These are phyloP conservation scores for Verasper variegatus DNA, from an alignment of 2,113 vertebrate genomes.

Conservation along the genomic window DNA sequence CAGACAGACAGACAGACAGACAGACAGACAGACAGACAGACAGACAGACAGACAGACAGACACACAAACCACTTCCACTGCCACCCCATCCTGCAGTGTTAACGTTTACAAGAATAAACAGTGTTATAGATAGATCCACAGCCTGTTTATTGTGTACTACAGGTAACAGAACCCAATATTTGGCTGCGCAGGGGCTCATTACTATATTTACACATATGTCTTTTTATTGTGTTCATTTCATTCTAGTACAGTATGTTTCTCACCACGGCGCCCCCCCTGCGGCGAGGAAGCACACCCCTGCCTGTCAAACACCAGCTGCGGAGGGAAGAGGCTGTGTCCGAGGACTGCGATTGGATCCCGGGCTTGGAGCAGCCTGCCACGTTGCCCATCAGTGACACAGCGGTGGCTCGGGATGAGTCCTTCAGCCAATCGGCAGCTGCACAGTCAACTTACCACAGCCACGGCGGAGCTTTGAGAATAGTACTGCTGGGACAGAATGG, in stretches of 20 bases:
- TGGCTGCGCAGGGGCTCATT: background rate
- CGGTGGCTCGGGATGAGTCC: constrained; percentile 67
- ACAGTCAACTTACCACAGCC: constrained; percentile 65
- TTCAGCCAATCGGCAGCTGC: constrained; percentile 55
- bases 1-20: too few species aligned
- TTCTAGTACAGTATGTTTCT: constrained; percentile 84
- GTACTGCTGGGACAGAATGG: constrained; percentile 89
- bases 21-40: background rate
- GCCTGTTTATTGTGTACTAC: background rate
- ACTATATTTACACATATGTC: background rate
- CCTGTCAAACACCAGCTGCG: constrained; percentile 84
- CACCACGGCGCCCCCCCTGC: constrained; percentile 79
- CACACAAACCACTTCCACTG: background rate
- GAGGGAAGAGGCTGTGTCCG: constrained; percentile 83
- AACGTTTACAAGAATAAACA: constrained; percentile 39
- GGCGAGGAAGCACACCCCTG: constrained; percentile 83
- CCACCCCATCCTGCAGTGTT: constrained; percentile 16
- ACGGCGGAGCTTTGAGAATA: constrained; percentile 78
- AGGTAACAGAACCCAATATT: background rate
- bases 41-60: background rate
- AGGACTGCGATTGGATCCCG: constrained; percentile 82
- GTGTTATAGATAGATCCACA: constrained; percentile 27
- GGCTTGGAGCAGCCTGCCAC: constrained; percentile 69
- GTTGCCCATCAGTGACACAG: constrained; percentile 76
- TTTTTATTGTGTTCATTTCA: constrained; percentile 32